These are phyloP conservation scores for Mesoclemmys tuberculata DNA, from an alignment of 2,113 vertebrate species.

Conservation along the genomic window DNA sequence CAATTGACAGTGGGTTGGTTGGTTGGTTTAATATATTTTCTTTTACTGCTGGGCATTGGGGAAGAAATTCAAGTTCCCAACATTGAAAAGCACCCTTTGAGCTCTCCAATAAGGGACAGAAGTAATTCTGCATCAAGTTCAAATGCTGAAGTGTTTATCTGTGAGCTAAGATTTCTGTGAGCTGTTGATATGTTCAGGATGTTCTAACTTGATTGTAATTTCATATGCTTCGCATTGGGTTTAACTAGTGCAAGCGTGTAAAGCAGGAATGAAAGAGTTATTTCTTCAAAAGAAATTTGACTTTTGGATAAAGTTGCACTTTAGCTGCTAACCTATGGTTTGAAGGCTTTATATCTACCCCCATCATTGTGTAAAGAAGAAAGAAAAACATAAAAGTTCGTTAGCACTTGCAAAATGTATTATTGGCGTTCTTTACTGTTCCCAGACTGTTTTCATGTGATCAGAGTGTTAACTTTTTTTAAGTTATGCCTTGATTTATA, in stretches of 20 bases:
- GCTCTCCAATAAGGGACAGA: not conserved
- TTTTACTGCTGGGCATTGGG: not conserved
- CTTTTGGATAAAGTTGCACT: not conserved
- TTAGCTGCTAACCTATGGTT: not conserved
- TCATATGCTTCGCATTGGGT: not conserved
- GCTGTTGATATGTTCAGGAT: not conserved
- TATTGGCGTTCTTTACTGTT: not conserved
- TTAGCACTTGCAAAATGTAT: not conserved
- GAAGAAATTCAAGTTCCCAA: not conserved
- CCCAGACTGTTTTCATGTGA: not conserved
- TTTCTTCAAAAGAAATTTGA: conserved; percentile 6
- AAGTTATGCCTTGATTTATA: not conserved
- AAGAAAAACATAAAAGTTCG: not conserved
- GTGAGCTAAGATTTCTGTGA: not conserved
- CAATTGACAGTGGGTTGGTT: not conserved
- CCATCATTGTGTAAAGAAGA: not conserved
- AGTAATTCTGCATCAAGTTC: not conserved
- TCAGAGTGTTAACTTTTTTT: not conserved
- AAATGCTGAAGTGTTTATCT: not conserved
- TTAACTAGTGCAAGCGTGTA: not conserved
- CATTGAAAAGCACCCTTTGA: not conserved
- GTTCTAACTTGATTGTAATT: not conserved
- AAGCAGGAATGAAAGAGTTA: not conserved
- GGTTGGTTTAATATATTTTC: not conserved
- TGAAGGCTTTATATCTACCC: not conserved